Percentiles rank a stretch among this genome's conserved stretches.
Evolutionary conservation across 2,113 vertebrate species (phyloP).

Genomic region (Manacus vitellinus): DNA sequence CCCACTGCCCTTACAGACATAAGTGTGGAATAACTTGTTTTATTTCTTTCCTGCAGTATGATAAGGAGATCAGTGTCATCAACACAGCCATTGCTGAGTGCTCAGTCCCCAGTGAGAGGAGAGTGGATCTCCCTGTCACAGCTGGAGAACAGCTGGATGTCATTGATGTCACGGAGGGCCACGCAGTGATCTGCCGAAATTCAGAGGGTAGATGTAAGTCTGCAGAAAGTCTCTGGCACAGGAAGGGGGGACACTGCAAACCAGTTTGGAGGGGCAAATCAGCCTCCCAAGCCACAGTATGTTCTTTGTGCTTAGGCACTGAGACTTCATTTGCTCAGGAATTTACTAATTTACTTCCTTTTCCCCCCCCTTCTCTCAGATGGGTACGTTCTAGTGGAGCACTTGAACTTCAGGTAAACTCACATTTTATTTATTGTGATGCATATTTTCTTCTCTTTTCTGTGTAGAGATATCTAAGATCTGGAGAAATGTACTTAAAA

Average conservation of each 20-base stretch:
- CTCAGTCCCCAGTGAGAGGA: conserved; percentile 49
- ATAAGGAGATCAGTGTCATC: conserved; percentile 68
- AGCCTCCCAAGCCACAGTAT: not conserved
- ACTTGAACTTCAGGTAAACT: conserved; percentile 78
- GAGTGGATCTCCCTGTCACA: conserved; percentile 59
- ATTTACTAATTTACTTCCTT: not conserved
- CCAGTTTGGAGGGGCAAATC: not conserved
- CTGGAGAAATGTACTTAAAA: not conserved
- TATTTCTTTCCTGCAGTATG: conserved; percentile 43
- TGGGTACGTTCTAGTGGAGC: conserved; percentile 74
- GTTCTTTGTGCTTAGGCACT: not conserved
- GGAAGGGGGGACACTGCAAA: not conserved
- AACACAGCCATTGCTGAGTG: conserved; percentile 46
- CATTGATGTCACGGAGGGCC: conserved; percentile 62
- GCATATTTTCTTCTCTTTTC: not conserved
- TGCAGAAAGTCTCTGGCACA: not conserved
- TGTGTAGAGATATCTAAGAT: not conserved
- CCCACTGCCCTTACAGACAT: fast-evolving
- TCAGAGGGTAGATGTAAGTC: conserved; percentile 77
- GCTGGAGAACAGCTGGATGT: conserved; percentile 76
- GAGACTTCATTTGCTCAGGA: not conserved
- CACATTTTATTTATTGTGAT: not conserved
- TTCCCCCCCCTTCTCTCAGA: conserved; percentile 26
- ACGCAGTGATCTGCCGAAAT: conserved; percentile 74
- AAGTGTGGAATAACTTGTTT: fast-evolving